Base-by-base conservation (phyloP, 2,888 invertebrate genomes). In the Palloptera scutellata region DNA sequence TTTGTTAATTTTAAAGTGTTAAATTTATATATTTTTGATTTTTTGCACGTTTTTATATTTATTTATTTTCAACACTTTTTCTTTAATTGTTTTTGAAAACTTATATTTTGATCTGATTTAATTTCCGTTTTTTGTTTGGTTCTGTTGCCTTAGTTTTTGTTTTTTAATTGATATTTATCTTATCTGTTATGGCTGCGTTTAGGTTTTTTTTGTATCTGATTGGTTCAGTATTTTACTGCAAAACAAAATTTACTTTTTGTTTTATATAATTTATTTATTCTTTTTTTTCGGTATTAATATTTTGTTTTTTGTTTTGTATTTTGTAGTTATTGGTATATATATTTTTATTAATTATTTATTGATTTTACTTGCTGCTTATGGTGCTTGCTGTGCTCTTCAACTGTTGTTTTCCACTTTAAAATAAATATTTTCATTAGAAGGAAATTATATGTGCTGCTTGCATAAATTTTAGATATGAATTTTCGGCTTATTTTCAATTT, bases 341-440 rank as follows among this genome's bases (percentile, higher is more conserved):
- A 61, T 30, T 11, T 68, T 51, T 72, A 51, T 68, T 67, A 69
- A 19, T 66, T 72, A 52, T 68, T 67, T 70, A 19, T 66, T 51
- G 62, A 55, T 68, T 64, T 65, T 64, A 60, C 70, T 64, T 68
- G 48, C 61, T 64, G 57, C 62, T 72, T 68, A 57, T 57, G 62
- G 40, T 68, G 61, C 67, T 65, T 72, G 69, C 70, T 69, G 59
- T 71, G 62, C 64, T 66, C 68, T 70, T 12, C 68, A 69, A 55
- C 58, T 45, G 20, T 57, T 57, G 40, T 55, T 64, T 30, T 30
- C 6, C 30, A 30, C 30, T 30, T 30, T 30, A 30, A 30, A 30
- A 30, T 30, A 30, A 30, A 30, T 30, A 30, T 30, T 30, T 30
- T 30, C 30, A 30, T 30, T 30, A 30, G 30, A 30, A 30, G 30